Evolutionary conservation across 2,797 vertebrate species (phyloP).

Genomic region (Rhinoraja longicauda): DNA sequence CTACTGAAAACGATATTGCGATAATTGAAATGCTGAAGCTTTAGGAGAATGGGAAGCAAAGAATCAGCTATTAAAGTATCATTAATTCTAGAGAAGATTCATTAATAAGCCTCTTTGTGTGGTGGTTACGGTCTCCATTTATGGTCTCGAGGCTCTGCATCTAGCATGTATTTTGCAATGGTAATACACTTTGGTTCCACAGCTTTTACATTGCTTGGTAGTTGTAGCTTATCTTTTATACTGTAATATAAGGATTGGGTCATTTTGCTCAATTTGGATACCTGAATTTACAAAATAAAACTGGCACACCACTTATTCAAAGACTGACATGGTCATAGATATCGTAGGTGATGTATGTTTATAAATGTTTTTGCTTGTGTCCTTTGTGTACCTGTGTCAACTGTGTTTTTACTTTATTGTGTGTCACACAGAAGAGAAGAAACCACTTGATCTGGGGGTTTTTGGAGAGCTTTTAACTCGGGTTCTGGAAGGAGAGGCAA

Average conservation of each 20-base stretch:
- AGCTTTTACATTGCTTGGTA: not conserved
- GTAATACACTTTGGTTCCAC: not conserved
- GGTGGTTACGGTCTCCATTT: not conserved
- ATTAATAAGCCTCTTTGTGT: not conserved
- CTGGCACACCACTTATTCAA: not conserved
- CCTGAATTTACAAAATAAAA: not conserved
- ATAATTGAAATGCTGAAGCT: not conserved
- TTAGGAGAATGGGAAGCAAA: not conserved
- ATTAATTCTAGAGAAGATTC: not conserved
- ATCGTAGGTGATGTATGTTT: not conserved
- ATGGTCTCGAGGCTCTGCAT: not conserved
- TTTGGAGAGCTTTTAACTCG: conserved; percentile 82
- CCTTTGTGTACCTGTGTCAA: not conserved
- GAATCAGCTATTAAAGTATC: not conserved
- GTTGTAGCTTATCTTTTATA: not conserved
- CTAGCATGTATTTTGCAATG: not conserved
- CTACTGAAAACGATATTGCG: not conserved
- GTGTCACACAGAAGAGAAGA: conserved; percentile 70
- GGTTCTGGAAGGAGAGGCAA: conserved; percentile 73
- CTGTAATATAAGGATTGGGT: not conserved
- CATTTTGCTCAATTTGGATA: not conserved
- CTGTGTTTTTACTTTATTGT: not conserved
- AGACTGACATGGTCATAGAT: not conserved
- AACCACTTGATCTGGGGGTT: conserved; percentile 83
- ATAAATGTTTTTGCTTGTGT: not conserved